Base-by-base conservation (phyloP, 2,113 vertebrate genomes). In the Phocoena phocoena region DNA sequence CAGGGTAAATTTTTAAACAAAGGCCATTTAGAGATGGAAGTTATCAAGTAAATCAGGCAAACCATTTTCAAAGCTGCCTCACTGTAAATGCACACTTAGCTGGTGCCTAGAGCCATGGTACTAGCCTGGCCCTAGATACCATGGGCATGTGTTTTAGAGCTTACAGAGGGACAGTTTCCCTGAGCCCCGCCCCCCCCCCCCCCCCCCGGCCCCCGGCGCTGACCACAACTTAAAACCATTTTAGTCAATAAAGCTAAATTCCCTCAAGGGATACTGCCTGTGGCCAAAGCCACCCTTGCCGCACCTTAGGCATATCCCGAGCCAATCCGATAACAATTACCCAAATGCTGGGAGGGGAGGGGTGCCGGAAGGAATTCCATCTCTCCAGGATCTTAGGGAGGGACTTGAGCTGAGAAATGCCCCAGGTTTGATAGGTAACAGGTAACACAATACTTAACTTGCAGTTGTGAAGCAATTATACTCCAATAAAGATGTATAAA, bases 221-320 rank as follows among this genome's bases (percentile, higher is more conserved):
- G 94, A 93, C 67, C 65, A 55, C 50, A 53, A 53, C 82, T 93
- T 80, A 86, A 91, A 74, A 67, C 67, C 70, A 63, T 81, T 96
- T 93, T 90, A 93, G 63, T 83, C 81, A 81, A 88, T 90, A 89
- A 92, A 94, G 26, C 55, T 83, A 95, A 95, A 76, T 94, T 55
- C 82, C 81, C 85, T 92, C 47, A 58, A 73, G 79, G 60, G 80
- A 93, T 96, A 88, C 38, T 92, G 71, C 62, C 73, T 89, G 31
- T 86, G 63, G 86, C 86, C 93, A 93, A 23, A 85, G 23, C 73
- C 38, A 92, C 76, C 65, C 76, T 90, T 81, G 62, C 68, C 60
- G 13, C 47, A 93, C 82, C 20, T 88, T 94, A 14, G 25, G 50
- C 70, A 82, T 25, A 90, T 74, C 71, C 67, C 44, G 91, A 65